phyloP scores from a whole-genome alignment of 2,888 invertebrate species.

The Rhogogaster chlorosoma region DNA sequence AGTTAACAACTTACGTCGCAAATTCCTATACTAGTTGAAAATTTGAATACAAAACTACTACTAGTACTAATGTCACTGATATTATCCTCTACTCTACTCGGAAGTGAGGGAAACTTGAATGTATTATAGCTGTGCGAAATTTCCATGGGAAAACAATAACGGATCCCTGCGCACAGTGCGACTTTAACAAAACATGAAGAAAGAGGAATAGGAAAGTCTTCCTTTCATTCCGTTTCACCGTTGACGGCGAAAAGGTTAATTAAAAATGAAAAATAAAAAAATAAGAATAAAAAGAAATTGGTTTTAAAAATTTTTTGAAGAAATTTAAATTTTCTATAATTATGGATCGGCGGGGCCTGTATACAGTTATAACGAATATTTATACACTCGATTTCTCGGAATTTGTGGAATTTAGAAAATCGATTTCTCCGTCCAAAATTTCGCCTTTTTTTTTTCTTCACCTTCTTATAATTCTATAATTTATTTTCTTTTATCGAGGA shows the following conservation, averaged over 20 bases:
- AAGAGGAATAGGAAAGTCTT: background rate
- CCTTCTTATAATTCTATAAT: background rate
- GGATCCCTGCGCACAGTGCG: background rate
- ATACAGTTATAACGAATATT: background rate
- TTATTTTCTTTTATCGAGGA: background rate
- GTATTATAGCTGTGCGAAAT: background rate
- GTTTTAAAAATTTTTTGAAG: too few relatives aligned
- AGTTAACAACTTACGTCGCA: background rate
- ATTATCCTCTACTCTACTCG: background rate
- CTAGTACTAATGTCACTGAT: background rate
- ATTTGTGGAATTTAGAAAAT: conserved; percentile 14
- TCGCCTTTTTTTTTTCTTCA: background rate
- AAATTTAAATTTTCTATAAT: too few relatives aligned
- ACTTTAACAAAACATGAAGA: background rate
- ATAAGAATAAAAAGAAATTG: too few relatives aligned
- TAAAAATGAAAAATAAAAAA: background rate
- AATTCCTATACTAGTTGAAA: background rate
- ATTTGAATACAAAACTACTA: background rate
- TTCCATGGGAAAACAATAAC: background rate
- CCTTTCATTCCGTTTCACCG: background rate
- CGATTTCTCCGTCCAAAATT: background rate
- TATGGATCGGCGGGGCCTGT: background rate
- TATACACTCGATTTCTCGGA: background rate
- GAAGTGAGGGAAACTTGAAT: background rate
- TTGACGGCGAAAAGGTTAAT: background rate